Base-by-base conservation (phyloP, 2,113 vertebrate species). In the Mustela nigripes region DNA sequence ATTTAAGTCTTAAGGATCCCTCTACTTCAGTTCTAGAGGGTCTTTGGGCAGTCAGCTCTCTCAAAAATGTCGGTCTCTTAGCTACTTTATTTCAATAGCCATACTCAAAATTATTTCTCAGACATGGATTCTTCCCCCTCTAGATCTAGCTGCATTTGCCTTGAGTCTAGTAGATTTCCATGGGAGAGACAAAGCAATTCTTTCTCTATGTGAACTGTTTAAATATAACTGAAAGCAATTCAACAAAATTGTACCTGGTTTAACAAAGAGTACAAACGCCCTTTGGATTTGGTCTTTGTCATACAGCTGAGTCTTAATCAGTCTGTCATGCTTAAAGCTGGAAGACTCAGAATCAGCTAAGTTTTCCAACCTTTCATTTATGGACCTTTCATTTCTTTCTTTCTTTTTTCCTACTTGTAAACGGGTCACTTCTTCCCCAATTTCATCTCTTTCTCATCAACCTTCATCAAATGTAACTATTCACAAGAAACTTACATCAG, bases 221-320 rank as follows among this genome's bases (percentile, higher is more conserved):
- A 60, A 15, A 48, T 26, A 21, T 19, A 60, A 93, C 24, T 65
- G 48, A 76, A 95, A 60, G 53, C 16, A 88, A 94, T 63, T 93
- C 39, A 62, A 11, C 18, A 28, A 87, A 85, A 83, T 94, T 81
- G 79, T 86, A 69, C 21, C 14, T 33, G 53, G 18, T 33, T 87
- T 65, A 87, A 93, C 62, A 83, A 74, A 84, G 69, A 89, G 16
- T 26, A 15, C 39, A 73, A 86, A 63, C 60, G 73, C 2, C 21
- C 42, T 18, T 24, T 87, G 89, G 69, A 93, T 97, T 93, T 92
- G 26, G 28, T 45, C 11, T 80, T 94, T 79, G 69, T 84, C 81
- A 80, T 16, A 36, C 11, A n/a, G 48, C 76, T 91, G 80, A 76
- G 39, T 90, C 96, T 96, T 73, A 83, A 84, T 92, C 81, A 91